A percentile compares a stretch with the other conserved stretches of the same genome.
Evolutionary conservation across 2,113 vertebrate genomes (phyloP).

Genomic region (Oryzias woworae): DNA sequence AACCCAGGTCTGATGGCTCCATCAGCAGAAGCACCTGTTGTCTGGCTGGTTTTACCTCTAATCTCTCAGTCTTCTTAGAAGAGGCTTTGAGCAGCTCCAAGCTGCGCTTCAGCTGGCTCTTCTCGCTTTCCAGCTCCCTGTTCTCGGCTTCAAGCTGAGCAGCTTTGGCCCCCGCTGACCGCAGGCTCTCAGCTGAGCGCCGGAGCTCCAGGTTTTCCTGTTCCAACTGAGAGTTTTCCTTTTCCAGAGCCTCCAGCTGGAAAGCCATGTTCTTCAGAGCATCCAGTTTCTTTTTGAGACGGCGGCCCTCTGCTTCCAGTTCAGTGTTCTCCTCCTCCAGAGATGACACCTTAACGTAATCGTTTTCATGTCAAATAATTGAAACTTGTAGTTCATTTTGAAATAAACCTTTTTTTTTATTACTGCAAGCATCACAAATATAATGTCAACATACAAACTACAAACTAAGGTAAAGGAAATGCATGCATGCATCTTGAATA

Average conservation of each 20-base stretch:
- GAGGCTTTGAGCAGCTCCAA: conserved; percentile 93
- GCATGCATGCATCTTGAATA: neutral
- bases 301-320: conserved; percentile 88
- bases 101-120: conserved; percentile 88
- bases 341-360: conserved; percentile 70
- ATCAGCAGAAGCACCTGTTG: neutral
- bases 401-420: no score
- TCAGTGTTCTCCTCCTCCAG: conserved; percentile 93
- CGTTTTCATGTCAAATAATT: no score
- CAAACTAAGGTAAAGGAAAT: neutral
- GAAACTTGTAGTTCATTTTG: no score
- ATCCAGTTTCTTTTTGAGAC: conserved; percentile 91
- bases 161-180: conserved; percentile 85
- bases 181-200: conserved; percentile 86
- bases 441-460: no score
- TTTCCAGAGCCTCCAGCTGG: conserved; percentile 91
- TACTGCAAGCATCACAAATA: no score
- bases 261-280: conserved; percentile 87
- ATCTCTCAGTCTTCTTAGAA: conserved; percentile 90
- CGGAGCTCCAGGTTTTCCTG: conserved; percentile 92
- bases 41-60: conserved; percentile 76
- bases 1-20: neutral
- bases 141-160: conserved; percentile 92
- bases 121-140: conserved; percentile 92
- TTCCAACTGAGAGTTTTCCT: conserved; percentile 93